Percentiles rank a stretch among this genome's conserved stretches.
Evolutionary conservation across 1,140 invertebrate species (phyloP).

Genomic region (Diploscapter pachys): DNA sequence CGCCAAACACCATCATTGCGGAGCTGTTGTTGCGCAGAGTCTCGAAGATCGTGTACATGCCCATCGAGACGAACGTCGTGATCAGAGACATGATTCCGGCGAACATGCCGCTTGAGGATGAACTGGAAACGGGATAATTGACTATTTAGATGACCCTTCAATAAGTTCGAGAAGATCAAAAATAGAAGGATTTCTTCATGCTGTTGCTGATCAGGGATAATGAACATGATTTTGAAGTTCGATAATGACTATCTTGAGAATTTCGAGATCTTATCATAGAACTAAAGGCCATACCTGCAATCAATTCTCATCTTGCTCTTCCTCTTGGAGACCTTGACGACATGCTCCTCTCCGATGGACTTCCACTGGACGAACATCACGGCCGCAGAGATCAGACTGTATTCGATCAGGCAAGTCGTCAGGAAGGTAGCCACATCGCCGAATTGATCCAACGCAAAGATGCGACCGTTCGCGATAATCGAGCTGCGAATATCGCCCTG

Average conservation of each 20-base stretch:
- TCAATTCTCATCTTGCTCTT: conserved; percentile 54
- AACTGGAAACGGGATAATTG: conserved; percentile 3
- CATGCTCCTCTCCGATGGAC: conserved; percentile 47
- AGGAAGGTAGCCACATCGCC: conserved; percentile 53
- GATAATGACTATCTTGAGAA: conserved; percentile 3
- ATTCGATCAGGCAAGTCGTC: conserved; percentile 53
- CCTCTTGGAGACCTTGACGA: conserved; percentile 38
- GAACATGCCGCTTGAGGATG: conserved; percentile 4
- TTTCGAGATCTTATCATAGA: not conserved
- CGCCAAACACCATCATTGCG: conserved; percentile 6
- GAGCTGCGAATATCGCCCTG: not conserved
- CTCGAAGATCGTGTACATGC: conserved; percentile 19
- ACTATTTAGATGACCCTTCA: conserved; percentile 1
- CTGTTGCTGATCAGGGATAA: too few relatives aligned
- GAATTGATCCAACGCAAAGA: conserved; percentile 50
- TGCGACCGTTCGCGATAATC: not conserved
- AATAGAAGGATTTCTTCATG: not conserved
- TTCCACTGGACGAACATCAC: conserved; percentile 56
- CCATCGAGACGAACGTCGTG: conserved; percentile 18
- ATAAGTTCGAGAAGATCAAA: conserved; percentile 1
- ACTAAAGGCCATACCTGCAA: conserved; percentile 36
- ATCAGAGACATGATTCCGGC: conserved; percentile 10
- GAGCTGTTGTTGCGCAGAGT: conserved; percentile 4
- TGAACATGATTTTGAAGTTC: not conserved
- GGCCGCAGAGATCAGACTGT: conserved; percentile 54